Conservation (phyloP, 2,797 vertebrate genomes). For the Fistularia tabacaria region DNA sequence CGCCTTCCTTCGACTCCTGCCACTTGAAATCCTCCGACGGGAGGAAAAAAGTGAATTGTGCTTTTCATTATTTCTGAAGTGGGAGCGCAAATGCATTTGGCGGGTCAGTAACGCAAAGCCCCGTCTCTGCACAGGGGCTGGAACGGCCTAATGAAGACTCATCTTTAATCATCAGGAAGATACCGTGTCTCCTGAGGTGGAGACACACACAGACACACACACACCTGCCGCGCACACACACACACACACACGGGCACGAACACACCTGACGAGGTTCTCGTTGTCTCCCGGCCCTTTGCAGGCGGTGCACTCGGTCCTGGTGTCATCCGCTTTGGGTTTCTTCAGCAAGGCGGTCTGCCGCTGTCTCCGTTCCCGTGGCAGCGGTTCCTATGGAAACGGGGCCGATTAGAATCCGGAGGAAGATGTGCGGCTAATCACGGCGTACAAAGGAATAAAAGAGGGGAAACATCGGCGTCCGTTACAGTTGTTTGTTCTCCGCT, state of each 20-base stretch:
- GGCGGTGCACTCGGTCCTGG: constrained; percentile 88
- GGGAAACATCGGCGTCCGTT: constrained; percentile 32
- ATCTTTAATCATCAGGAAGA: constrained; percentile 71
- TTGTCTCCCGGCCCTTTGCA: constrained; percentile 97
- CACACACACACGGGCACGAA: constrained; percentile 16
- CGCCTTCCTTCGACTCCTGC: constrained; percentile 45
- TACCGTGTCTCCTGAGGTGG: constrained; percentile 34
- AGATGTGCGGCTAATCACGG: constrained; percentile 1
- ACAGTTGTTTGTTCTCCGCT: too few species aligned
- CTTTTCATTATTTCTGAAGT: constrained; percentile 73
- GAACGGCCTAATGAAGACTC: constrained; percentile 66
- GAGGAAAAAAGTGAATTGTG: constrained; percentile 69
- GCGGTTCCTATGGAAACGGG: constrained; percentile 81
- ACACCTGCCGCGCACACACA: constrained; percentile 1
- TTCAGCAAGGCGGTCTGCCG: constrained; percentile 88
- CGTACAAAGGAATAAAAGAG: constrained; percentile 4
- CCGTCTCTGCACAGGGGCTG: constrained; percentile 48
- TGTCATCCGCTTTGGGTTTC: constrained; percentile 92
- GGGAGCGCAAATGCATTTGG: constrained; percentile 72
- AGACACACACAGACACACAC: constrained; percentile 15
- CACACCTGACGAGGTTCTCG: constrained; percentile 94
- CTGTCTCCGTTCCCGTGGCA: constrained; percentile 87
- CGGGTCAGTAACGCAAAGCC: constrained; percentile 66
- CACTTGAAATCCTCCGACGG: constrained; percentile 42
- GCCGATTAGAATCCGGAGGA: constrained; percentile 47